Evolutionary conservation across 2,797 vertebrate species (phyloP).

Genomic region (Leptoclinus maculatus): DNA sequence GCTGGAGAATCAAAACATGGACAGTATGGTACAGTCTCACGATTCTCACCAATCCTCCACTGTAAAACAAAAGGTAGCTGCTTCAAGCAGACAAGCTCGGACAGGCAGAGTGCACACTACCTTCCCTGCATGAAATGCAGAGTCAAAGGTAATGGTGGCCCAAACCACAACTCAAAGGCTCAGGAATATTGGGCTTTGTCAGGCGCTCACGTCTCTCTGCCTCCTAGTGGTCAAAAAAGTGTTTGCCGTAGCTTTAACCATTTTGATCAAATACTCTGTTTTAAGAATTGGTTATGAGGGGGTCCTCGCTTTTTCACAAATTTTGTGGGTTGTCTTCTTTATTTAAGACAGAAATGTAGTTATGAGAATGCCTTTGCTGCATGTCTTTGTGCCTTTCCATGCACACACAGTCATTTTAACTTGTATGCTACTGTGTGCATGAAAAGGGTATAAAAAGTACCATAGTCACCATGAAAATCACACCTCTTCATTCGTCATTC

Average conservation of each 20-base stretch:
- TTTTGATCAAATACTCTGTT: neutral
- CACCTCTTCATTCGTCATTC: neutral
- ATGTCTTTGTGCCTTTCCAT: neutral
- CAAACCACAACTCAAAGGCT: neutral
- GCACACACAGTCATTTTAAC: neutral
- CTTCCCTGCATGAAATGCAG: conserved; percentile 9
- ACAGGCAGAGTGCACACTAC: conserved; percentile 19
- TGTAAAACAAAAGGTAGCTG: conserved; percentile 12
- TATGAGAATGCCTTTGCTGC: neutral
- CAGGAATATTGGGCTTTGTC: neutral
- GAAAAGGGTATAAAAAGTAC: neutral
- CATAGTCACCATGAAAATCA: neutral
- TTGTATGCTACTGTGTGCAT: neutral
- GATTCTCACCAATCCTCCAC: neutral
- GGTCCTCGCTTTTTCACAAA: neutral
- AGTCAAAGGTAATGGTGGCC: too few species aligned
- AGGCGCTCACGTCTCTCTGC: neutral
- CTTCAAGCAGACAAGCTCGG: conserved; percentile 33
- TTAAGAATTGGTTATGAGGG: neutral
- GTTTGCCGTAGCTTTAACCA: neutral
- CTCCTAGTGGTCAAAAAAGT: conserved; percentile 9
- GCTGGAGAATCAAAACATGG: neutral
- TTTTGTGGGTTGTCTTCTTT: neutral
- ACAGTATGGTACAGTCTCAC: neutral
- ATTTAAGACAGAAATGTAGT: neutral